Conservation (phyloP, 2,888 invertebrate species). For the Hyles lineata region DNA sequence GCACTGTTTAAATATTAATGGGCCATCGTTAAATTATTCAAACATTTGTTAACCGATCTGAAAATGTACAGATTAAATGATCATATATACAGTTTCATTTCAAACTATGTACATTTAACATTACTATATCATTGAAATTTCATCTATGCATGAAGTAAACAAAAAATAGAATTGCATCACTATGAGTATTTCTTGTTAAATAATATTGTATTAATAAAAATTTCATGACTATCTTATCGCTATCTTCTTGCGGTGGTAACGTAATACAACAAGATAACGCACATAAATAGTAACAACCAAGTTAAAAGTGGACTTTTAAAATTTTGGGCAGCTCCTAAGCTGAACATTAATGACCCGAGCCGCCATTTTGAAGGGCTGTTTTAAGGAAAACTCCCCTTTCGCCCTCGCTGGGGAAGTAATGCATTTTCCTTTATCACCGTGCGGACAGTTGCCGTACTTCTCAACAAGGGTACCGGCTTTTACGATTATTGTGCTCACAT, state of each 20-base stretch:
- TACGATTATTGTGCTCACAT: constrained; percentile 80
- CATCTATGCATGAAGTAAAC: no score
- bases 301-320: constrained; percentile 73
- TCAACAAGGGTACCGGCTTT: constrained; percentile 76
- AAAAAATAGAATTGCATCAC: no score
- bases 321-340: constrained; percentile 68
- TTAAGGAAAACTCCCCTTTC: constrained; percentile 69
- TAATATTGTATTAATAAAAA: not conserved
- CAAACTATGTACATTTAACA: no score
- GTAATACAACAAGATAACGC: not conserved
- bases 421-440: constrained; percentile 82
- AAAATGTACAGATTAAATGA: not conserved
- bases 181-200: no score
- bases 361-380: constrained; percentile 77
- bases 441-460: constrained; percentile 78
- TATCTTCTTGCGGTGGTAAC: constrained; percentile 8
- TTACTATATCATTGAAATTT: no score
- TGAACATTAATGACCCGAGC: constrained; percentile 74
- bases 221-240: constrained; percentile 10
- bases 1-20: not conserved
- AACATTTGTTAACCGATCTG: not conserved
- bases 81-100: no score
- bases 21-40: not conserved
- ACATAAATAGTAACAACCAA: constrained; percentile 51
- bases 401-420: constrained; percentile 77